phyloP scores from a whole-genome alignment of 2,888 invertebrate genomes.

The Drepanosiphum platanoidis region DNA sequence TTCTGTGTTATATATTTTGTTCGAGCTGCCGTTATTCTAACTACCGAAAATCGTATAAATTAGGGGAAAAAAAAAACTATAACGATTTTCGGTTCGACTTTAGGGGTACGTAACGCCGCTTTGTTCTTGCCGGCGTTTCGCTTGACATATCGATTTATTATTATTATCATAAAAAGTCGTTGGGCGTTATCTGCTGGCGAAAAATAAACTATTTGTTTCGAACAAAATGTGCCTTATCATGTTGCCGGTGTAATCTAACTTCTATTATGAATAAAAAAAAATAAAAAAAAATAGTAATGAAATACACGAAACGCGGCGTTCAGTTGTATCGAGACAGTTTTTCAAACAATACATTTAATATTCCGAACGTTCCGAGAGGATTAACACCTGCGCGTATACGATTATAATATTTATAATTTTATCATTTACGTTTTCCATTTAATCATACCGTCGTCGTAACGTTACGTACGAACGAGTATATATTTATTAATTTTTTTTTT shows the following conservation, averaged over 20 bases:
- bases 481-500: neutral
- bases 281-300: neutral
- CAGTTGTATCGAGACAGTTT: constrained; percentile 41
- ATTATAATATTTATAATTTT: neutral
- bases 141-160: neutral
- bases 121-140: constrained; percentile 2
- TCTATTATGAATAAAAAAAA: constrained; percentile 14
- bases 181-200: constrained; percentile 17
- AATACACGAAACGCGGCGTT: neutral
- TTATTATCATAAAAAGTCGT: neutral
- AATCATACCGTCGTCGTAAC: neutral
- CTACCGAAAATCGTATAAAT: too few relatives aligned
- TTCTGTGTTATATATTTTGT: too few relatives aligned
- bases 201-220: constrained; percentile 8
- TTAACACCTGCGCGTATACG: neutral
- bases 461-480: neutral
- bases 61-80: too few relatives aligned
- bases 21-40: too few relatives aligned
- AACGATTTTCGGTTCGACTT: too few relatives aligned
- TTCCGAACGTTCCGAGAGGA: neutral
- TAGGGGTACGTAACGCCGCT: too few relatives aligned
- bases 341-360: constrained; percentile 39
- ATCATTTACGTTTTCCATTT: neutral
- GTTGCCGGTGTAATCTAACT: constrained; percentile 29
- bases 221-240: constrained; percentile 47